Base-by-base conservation (phyloP, 2,113 vertebrate genomes). In the Puntigrus tetrazona region DNA sequence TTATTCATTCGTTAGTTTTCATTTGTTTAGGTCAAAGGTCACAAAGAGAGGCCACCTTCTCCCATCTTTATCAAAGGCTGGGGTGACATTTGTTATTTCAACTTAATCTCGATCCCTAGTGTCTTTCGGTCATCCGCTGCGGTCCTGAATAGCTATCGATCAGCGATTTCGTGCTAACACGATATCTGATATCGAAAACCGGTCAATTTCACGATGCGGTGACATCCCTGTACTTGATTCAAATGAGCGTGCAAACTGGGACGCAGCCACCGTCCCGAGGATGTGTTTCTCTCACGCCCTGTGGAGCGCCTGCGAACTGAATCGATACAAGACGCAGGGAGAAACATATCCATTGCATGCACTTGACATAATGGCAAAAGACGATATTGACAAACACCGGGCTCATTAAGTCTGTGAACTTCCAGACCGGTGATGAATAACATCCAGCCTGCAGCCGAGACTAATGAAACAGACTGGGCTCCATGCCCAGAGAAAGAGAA, bases 381-480 rank as follows among this genome's bases (percentile, higher is more conserved):
- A 47, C 67, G 34, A 29, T 84, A 52, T 75, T 36, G 77, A 87
- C 82, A 69, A 78, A 77, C 34, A 16, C 77, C 63, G 38, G 80
- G 76, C 72, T 38, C 70, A 73, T 69, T 83, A 27, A 61, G 10
- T 57, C 75, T 69, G 41, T 69, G 77, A 59, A 83, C 63, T 29
- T 83, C 52, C 74, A 80, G 67, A 81, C 36, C 47, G 36, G 70
- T 63, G 74, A 84, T 57, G 72, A 82, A 67, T 65, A 72, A 55
- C 27, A 67, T 31, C 0, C 70, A 43, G 74, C 13, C 61, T 78
- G 18, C 47, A 78, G 69, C 16, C 14, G 36, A 38, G 50, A 63
- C 72, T 82, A 84, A 84, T 81, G 72, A 85, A 81, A 82, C 45
- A 81, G 78, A 41, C 25, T 75, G 83, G 70, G 73, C 59, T 45